A percentile compares a stretch with the other conserved stretches of the same genome.
phyloP scores from a whole-genome alignment of 2,797 vertebrate genomes.

The Manis javanica region DNA sequence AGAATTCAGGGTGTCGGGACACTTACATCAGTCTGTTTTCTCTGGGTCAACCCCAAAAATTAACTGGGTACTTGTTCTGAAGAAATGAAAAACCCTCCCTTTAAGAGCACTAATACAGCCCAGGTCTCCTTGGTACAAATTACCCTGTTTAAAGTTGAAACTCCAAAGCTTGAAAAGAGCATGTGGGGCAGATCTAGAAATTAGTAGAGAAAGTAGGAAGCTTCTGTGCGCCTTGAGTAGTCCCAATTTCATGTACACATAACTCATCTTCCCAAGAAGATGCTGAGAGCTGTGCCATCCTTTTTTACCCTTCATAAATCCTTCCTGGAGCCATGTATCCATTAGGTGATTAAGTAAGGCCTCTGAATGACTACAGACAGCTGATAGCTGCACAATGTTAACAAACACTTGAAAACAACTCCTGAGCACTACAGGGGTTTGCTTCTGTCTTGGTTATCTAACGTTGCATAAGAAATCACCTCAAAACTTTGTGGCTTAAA shows the following conservation, averaged over 20 bases:
- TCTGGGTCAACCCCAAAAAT: neutral
- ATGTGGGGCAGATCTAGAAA: constrained; percentile 34
- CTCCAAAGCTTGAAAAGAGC: neutral
- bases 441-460: constrained; percentile 22
- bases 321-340: neutral
- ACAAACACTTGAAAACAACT: constrained; percentile 39
- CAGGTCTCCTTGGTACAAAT: neutral
- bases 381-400: neutral
- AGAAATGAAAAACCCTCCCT: constrained; percentile 1
- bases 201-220: neutral
- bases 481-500: constrained; percentile 29
- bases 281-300: neutral
- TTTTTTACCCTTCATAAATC: constrained; percentile 28
- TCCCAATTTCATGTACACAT: constrained; percentile 2
- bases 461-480: constrained; percentile 14
- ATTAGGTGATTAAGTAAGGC: constrained; percentile 7
- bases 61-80: neutral
- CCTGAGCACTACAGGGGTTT: constrained; percentile 2
- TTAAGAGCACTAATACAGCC: constrained; percentile 2
- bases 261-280: constrained; percentile 16
- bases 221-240: neutral
- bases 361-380: neutral
- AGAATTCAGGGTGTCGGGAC: neutral
- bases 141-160: constrained; percentile 49
- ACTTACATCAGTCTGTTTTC: neutral